These are phyloP conservation scores for Sebastiscus tertius DNA, from an alignment of 2,797 vertebrate species.

Conservation along the genomic window DNA sequence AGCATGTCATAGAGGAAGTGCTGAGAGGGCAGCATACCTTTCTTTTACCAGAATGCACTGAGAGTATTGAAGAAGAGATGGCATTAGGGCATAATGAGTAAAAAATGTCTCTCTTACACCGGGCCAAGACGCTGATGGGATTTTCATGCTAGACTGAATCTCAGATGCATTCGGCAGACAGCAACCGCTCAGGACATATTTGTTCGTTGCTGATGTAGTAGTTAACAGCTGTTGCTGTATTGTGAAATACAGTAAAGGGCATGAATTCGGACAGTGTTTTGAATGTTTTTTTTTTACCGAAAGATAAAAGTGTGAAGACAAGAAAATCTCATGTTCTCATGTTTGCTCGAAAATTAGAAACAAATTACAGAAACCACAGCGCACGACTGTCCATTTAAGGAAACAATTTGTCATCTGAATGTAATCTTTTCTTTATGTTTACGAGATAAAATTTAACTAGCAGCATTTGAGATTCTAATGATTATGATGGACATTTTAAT, in stretches of 20 bases:
- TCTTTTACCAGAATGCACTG: slow-evolving; percentile 69
- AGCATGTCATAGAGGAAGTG: slow-evolving; percentile 58
- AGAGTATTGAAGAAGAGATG: slow-evolving; percentile 68
- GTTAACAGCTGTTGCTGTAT: slow-evolving; percentile 54
- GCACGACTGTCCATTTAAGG: slow-evolving; percentile 30
- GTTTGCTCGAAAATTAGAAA: slow-evolving; percentile 23
- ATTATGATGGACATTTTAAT: slow-evolving; percentile 35
- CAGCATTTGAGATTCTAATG: slow-evolving; percentile 13
- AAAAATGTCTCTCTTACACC: slow-evolving; percentile 70
- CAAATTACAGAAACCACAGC: slow-evolving; percentile 36
- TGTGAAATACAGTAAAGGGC: slow-evolving; percentile 46
- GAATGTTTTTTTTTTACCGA: not conserved
- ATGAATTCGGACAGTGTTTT: slow-evolving; percentile 18
- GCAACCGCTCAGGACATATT: slow-evolving; percentile 57
- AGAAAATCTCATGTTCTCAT: not conserved
- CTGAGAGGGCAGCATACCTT: slow-evolving; percentile 68
- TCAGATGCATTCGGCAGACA: slow-evolving; percentile 58
- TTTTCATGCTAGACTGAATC: slow-evolving; percentile 70
- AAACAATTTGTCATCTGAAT: slow-evolving; percentile 40
- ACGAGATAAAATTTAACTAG: not conserved
- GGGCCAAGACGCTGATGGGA: slow-evolving; percentile 69
- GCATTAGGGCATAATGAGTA: slow-evolving; percentile 71
- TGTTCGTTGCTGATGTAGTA: slow-evolving; percentile 56
- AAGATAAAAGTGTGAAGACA: not conserved
- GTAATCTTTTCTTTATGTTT: slow-evolving; percentile 29